Evolutionary conservation across 2,113 vertebrate species (phyloP).

Genomic region (Telmatochromis sp.): DNA sequence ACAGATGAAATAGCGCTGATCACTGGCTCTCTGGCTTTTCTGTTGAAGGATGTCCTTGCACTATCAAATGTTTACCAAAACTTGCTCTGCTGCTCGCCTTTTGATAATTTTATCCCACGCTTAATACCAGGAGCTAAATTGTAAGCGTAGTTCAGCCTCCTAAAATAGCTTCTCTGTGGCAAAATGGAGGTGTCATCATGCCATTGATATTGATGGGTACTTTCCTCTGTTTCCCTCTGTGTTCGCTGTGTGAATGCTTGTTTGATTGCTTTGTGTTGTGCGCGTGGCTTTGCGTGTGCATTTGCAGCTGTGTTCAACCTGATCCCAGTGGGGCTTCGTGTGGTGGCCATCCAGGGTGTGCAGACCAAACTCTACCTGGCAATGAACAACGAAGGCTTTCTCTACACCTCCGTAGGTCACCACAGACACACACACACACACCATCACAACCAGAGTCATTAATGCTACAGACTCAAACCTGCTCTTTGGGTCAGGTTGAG

Average conservation of each 20-base stretch:
- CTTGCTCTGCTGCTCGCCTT: background rate
- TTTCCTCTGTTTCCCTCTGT: background rate
- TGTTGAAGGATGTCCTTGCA: background rate
- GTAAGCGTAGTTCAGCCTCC: background rate
- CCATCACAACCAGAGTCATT: background rate
- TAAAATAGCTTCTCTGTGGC: background rate
- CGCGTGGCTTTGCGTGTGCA: background rate
- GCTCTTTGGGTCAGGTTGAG: background rate
- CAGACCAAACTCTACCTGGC: constrained; percentile 97
- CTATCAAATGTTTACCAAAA: background rate
- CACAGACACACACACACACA: background rate
- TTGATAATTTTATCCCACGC: background rate
- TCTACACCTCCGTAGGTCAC: constrained; percentile 93
- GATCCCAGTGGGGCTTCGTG: constrained; percentile 96
- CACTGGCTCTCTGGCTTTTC: background rate
- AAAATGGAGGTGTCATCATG: constrained; percentile 15
- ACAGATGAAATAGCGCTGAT: background rate
- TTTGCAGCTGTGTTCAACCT: constrained; percentile 94
- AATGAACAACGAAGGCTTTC: constrained; percentile 97
- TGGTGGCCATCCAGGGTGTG: constrained; percentile 99
- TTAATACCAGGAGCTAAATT: background rate
- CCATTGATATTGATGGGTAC: constrained; percentile 7
- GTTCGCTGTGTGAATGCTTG: background rate
- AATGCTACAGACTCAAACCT: background rate
- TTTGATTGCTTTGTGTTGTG: background rate